These are phyloP conservation scores for Atherinomorus stipes DNA, from an alignment of 2,113 vertebrate genomes.

Conservation along the genomic window DNA sequence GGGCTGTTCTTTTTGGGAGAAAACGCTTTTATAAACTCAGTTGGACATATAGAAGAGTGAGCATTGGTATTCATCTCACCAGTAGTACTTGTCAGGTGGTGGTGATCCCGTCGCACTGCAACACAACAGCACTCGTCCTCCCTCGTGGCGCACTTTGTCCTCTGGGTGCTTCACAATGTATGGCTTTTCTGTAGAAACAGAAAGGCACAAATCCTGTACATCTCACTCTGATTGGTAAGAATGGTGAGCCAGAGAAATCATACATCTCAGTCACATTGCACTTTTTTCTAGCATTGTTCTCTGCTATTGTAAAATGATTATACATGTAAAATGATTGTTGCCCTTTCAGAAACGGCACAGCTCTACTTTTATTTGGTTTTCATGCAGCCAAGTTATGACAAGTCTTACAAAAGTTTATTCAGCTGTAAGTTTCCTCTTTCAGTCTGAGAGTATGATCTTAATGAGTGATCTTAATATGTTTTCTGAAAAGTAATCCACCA, in stretches of 20 bases:
- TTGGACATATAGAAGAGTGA: background rate
- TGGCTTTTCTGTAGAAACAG: slow-evolving; percentile 86
- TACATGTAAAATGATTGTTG: slow-evolving; percentile 48
- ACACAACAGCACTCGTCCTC: slow-evolving; percentile 91
- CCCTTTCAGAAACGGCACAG: slow-evolving; percentile 40
- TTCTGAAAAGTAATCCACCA: background rate
- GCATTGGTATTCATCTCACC: slow-evolving; percentile 83
- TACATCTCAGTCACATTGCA: slow-evolving; percentile 48
- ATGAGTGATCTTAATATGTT: background rate
- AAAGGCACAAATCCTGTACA: slow-evolving; percentile 34
- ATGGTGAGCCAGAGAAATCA: slow-evolving; percentile 33
- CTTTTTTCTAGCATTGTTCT: slow-evolving; percentile 37
- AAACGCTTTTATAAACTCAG: background rate
- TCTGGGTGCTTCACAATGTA: slow-evolving; percentile 92
- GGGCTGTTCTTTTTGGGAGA: no score
- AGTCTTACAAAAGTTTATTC: slow-evolving; percentile 29
- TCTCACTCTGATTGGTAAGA: slow-evolving; percentile 13
- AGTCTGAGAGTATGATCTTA: slow-evolving; percentile 14
- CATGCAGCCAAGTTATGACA: slow-evolving; percentile 31
- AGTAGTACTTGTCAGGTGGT: slow-evolving; percentile 89
- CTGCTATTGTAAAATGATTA: slow-evolving; percentile 3
- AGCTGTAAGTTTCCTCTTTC: slow-evolving; percentile 44
- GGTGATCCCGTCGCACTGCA: slow-evolving; percentile 91
- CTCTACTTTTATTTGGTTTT: slow-evolving; percentile 63
- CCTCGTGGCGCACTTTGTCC: slow-evolving; percentile 86